Percentiles rank a stretch among this genome's conserved stretches.
phyloP scores from a whole-genome alignment of 92 coral and sea anemone genomes.

The Siderastrea radians region DNA sequence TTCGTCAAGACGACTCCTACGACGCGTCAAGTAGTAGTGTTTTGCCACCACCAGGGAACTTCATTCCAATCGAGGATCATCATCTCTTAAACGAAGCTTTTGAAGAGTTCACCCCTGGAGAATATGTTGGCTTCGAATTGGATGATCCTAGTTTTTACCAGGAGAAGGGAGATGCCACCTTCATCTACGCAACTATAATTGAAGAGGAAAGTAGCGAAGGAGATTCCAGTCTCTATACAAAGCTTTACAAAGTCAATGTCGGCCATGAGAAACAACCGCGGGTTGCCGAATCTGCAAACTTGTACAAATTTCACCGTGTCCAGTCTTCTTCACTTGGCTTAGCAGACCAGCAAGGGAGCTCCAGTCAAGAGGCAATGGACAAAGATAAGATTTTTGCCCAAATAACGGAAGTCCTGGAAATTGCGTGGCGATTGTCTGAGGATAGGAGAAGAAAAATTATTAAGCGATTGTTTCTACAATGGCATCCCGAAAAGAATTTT shows the following conservation, averaged over 20 bases:
- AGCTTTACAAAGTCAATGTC: slow-evolving; percentile 62
- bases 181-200: slow-evolving; percentile 69
- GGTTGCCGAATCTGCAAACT: slow-evolving; percentile 48
- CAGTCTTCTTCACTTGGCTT: not conserved
- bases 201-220: slow-evolving; percentile 35
- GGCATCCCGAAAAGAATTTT: slow-evolving; percentile 91
- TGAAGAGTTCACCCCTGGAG: slow-evolving; percentile 58
- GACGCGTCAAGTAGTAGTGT: slow-evolving; percentile 8
- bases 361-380: slow-evolving; percentile 27
- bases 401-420: slow-evolving; percentile 66
- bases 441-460: slow-evolving; percentile 63
- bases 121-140: slow-evolving; percentile 71
- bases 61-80: slow-evolving; percentile 69
- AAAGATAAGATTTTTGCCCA: slow-evolving; percentile 55
- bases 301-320: slow-evolving; percentile 66
- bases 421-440: slow-evolving; percentile 79
- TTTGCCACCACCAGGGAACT: slow-evolving; percentile 69
- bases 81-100: slow-evolving; percentile 69
- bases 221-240: not conserved
- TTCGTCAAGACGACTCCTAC: slow-evolving; percentile 64
- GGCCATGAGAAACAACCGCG: slow-evolving; percentile 57
- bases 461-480: slow-evolving; percentile 76
- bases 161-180: slow-evolving; percentile 56
- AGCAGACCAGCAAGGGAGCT: slow-evolving; percentile 7
- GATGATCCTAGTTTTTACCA: slow-evolving; percentile 52